phyloP scores from a whole-genome alignment of 2,113 vertebrate species.

The Phyllostomus discolor region DNA sequence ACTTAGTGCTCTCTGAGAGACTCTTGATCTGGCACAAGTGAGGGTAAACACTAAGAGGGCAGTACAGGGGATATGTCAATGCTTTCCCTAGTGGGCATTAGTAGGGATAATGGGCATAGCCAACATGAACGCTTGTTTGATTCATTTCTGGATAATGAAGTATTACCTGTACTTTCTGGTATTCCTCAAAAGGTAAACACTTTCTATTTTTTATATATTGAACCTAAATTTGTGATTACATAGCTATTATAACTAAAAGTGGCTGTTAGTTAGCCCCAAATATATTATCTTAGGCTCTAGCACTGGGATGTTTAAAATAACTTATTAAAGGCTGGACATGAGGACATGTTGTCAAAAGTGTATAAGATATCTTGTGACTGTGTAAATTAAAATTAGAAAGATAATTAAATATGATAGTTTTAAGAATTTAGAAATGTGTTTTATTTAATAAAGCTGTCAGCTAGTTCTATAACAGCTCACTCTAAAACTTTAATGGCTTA shows the following conservation, averaged over 20 bases:
- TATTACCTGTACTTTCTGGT: not conserved
- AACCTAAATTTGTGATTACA: not conserved
- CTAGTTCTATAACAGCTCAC: not conserved
- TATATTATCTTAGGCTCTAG: not conserved
- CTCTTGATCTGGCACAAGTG: not conserved
- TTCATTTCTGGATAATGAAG: not conserved
- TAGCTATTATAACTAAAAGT: not conserved
- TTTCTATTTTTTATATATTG: not conserved
- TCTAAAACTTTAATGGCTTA: not conserved
- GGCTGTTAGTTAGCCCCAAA: not conserved
- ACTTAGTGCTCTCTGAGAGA: not conserved
- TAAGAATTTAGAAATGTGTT: not conserved
- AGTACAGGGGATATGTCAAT: not conserved
- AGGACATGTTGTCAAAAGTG: not conserved
- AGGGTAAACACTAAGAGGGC: not conserved
- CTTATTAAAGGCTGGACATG: not conserved
- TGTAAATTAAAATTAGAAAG: not conserved
- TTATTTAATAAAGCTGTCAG: not conserved
- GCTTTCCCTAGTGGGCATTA: not conserved
- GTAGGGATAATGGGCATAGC: accelerated
- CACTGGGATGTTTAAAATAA: not conserved
- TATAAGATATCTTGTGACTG: not conserved
- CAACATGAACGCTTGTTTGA: not conserved
- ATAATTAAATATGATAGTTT: not conserved
- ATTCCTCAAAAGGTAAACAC: not conserved